A percentile compares a stretch with the other conserved stretches of the same genome.
Evolutionary conservation across 2,797 vertebrate species (phyloP).

Genomic region (Poecilia wingei): DNA sequence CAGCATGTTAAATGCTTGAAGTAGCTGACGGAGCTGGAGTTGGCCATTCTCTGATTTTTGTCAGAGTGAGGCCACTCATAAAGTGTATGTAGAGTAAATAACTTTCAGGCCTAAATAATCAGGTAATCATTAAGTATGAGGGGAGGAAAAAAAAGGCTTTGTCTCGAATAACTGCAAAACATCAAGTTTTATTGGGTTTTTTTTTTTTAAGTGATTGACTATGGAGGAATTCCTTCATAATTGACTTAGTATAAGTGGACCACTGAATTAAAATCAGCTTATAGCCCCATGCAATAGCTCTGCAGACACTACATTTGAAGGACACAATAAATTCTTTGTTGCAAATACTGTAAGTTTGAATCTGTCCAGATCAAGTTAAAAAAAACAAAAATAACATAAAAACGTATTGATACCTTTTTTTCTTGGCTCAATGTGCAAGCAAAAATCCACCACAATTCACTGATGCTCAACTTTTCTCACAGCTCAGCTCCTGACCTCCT

Average conservation of each 20-base stretch:
- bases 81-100: not conserved
- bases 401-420: not conserved
- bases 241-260: not conserved
- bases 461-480: constrained; percentile 29
- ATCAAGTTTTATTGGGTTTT: no score
- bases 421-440: not conserved
- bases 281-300: not conserved
- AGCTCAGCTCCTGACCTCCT: constrained; percentile 33
- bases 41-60: not conserved
- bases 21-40: not conserved
- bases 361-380: not conserved
- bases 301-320: not conserved
- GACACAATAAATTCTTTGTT: not conserved
- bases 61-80: not conserved
- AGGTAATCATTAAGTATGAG: no score
- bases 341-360: not conserved
- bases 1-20: not conserved
- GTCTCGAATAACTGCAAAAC: no score
- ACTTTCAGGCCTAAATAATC: not conserved
- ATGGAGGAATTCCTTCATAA: no score
- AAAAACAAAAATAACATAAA: not conserved
- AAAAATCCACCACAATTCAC: not conserved
- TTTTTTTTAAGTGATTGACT: no score
- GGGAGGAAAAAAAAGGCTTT: no score
- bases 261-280: not conserved